Conservation (phyloP, 2,888 invertebrate species). For the Stomorhina lunata region DNA sequence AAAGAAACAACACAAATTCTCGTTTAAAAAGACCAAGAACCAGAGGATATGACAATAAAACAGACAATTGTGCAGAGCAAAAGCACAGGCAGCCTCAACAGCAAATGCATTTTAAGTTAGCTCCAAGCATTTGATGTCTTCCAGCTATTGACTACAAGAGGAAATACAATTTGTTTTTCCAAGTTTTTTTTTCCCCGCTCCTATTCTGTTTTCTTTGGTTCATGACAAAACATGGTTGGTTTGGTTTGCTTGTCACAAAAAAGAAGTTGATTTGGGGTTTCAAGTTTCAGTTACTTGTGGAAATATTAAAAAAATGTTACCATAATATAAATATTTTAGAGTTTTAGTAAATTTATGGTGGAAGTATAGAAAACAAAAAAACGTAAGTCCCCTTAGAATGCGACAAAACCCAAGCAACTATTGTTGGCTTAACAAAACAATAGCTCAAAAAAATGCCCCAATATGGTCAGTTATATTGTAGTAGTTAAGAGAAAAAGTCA, state of each 20-base stretch:
- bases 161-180: slow-evolving; percentile 62
- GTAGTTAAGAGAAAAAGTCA: slow-evolving; percentile 1
- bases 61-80: slow-evolving; percentile 44
- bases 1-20: slow-evolving; percentile 42
- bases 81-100: slow-evolving; percentile 12
- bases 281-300: slow-evolving; percentile 30
- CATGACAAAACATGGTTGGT: slow-evolving; percentile 29
- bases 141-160: slow-evolving; percentile 62
- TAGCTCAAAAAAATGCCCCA: slow-evolving; percentile 9
- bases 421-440: slow-evolving; percentile 56
- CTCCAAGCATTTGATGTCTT: slow-evolving; percentile 66
- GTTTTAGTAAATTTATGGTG: slow-evolving; percentile 41
- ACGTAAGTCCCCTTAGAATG: slow-evolving; percentile 63
- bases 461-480: neutral
- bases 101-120: slow-evolving; percentile 65
- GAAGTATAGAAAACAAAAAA: slow-evolving; percentile 5
- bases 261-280: slow-evolving; percentile 48
- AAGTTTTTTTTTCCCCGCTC: neutral
- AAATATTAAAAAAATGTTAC: slow-evolving; percentile 61
- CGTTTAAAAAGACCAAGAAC: neutral
- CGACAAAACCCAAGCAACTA: slow-evolving; percentile 59
- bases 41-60: slow-evolving; percentile 46
- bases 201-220: neutral
- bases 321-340: slow-evolving; percentile 57
- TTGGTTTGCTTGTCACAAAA: slow-evolving; percentile 22